Base-by-base conservation (phyloP, 2,888 invertebrate genomes). In the Pardosa pseudoannulata region DNA sequence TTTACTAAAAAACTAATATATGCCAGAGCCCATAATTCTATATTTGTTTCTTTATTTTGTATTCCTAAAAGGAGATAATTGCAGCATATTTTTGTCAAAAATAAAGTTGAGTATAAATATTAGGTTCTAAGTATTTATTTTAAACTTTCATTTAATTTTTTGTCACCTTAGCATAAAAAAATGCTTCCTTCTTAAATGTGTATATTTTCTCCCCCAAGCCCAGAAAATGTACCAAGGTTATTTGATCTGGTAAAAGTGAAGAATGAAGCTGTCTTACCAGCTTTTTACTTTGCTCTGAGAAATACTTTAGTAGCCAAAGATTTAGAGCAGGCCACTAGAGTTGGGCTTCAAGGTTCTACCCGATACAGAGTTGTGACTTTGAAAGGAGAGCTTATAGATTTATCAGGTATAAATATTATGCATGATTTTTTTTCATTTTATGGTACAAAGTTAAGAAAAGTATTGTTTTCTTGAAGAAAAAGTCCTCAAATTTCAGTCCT, bases 261-360 rank as follows among this genome's bases (percentile, higher is more conserved):
- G 74, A 96, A 98, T 91, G 93, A 95, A 13, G 92, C 94, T 16
- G 93, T 96, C 0, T 91, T 94, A 32, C 95, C 97, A 0, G 98
- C 98, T 0, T 99, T 99, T 91, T 99, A 98, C 92, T 98, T 94
- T 92, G 96, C 95, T 0, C 91, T 98, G 9, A 93, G 95, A 3
- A 95, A 98, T 90, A 99, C 99, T 0, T 92, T 99, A 0, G 97
- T 93, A 6, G 96, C 97, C 0, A 93, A 94, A 0, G 95, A 98
- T 91, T 92, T 99, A 89, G 96, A 97, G 29, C 96, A 97, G 91
- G 99, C 97, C 0, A 94, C 96, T 0, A 93, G 96, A 68, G 96
- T 99, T 83, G 97, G 97, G 0, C 96, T 96, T 90, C 96, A 88
- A 28, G 90, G 96, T 7, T 72, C 78, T 9, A 88, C 78, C 6